These are phyloP conservation scores for Oxyruncus cristatus DNA, from an alignment of 2,113 vertebrate genomes.

Conservation along the genomic window DNA sequence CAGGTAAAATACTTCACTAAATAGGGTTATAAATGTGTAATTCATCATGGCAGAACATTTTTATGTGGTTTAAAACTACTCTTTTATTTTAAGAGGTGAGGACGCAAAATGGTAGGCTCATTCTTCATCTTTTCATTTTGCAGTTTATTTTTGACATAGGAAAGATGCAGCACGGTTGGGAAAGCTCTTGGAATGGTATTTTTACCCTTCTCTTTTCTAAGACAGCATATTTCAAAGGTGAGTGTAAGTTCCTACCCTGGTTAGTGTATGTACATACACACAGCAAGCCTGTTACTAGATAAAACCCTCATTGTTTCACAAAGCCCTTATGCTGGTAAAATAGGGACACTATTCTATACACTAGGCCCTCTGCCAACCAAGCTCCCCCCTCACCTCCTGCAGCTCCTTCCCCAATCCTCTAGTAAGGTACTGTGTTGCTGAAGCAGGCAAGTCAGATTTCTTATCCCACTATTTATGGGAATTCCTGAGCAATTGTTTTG, in stretches of 20 bases:
- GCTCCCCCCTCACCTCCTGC: no score
- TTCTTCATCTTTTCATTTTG: constrained; percentile 60
- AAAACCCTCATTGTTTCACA: background rate
- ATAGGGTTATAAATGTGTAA: constrained; percentile 78
- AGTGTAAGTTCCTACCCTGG: background rate
- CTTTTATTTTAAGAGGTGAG: constrained; percentile 73
- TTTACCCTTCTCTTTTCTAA: constrained; percentile 20
- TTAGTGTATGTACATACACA: background rate
- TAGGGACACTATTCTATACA: background rate
- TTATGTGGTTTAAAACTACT: constrained; percentile 72
- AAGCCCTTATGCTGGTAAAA: background rate
- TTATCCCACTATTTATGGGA: background rate
- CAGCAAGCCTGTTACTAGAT: background rate
- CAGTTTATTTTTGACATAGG: constrained; percentile 37
- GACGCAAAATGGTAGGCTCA: constrained; percentile 46
- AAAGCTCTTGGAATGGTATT: constrained; percentile 43
- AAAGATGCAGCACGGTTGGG: constrained; percentile 2
- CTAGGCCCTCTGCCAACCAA: accelerated
- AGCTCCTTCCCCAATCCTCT: background rate
- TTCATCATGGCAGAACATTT: constrained; percentile 76
- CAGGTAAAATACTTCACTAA: constrained; percentile 78
- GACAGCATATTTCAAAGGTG: background rate
- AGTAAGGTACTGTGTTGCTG: background rate
- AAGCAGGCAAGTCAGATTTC: background rate
- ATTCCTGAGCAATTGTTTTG: background rate